phyloP scores from a whole-genome alignment of 2,888 invertebrate genomes.

The Argyresthia goedartella region DNA sequence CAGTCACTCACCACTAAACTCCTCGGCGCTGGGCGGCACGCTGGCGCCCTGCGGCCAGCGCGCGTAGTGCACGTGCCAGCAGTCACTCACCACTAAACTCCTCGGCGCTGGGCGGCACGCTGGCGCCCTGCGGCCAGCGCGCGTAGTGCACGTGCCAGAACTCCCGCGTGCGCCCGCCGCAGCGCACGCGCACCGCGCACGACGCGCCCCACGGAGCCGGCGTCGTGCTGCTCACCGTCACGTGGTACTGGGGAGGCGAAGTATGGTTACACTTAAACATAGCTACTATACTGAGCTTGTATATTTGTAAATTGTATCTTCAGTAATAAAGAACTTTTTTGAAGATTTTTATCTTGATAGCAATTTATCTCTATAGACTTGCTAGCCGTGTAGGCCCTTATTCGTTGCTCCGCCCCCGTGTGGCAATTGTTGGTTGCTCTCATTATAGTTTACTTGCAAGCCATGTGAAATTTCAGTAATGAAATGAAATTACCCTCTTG shows the following conservation, averaged over 20 bases:
- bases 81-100: conserved; percentile 73
- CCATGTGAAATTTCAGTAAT: too few species aligned
- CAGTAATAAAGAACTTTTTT: too few species aligned
- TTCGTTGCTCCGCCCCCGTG: too few species aligned
- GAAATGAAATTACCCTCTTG: too few species aligned
- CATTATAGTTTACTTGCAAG: too few species aligned
- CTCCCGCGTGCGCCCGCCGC: conserved; percentile 38
- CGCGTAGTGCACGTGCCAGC: conserved; percentile 88
- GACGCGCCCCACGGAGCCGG: conserved; percentile 49
- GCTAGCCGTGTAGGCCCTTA: too few species aligned
- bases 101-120: conserved; percentile 73
- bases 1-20: conserved; percentile 73
- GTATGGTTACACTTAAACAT: too few species aligned
- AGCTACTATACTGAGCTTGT: too few species aligned
- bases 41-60: conserved; percentile 76
- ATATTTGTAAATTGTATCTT: too few species aligned
- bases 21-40: conserved; percentile 74
- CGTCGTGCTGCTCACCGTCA: conserved; percentile 26
- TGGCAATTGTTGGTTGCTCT: too few species aligned
- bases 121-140: conserved; percentile 76
- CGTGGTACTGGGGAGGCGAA: conserved; percentile 33
- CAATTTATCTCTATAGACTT: too few species aligned
- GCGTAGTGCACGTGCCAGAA: conserved; percentile 89
- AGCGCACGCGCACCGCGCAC: conserved; percentile 37
- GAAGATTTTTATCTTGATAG: too few species aligned